Conservation (phyloP, 2,888 invertebrate species). For the Cecidostiba fungosa region DNA sequence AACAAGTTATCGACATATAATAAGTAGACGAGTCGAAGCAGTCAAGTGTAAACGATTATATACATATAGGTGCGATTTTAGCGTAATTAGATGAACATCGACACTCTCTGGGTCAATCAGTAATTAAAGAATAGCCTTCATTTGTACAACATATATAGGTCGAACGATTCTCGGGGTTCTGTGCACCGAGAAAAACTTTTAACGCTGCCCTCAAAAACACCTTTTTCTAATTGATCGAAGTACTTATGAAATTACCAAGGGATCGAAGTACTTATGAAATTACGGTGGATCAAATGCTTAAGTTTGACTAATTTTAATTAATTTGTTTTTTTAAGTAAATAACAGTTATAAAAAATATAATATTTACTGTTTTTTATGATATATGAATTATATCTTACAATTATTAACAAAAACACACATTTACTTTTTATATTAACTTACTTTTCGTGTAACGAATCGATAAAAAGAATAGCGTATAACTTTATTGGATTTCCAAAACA, state of each 20-base stretch:
- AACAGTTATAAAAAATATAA: not conserved
- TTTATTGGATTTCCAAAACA: not conserved
- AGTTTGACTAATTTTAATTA: not conserved
- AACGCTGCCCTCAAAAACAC: not conserved
- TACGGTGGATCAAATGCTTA: conserved; percentile 3
- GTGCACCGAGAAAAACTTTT: conserved; percentile 59
- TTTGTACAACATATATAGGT: conserved; percentile 14
- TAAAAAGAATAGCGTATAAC: not conserved
- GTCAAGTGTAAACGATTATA: conserved; percentile 25
- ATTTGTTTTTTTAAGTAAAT: not conserved
- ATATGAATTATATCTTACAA: not conserved
- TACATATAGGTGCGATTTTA: conserved; percentile 44
- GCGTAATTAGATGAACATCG: conserved; percentile 46
- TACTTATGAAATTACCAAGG: no score
- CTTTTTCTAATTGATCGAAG: not conserved
- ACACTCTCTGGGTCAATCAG: conserved; percentile 41
- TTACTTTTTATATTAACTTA: not conserved
- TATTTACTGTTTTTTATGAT: not conserved
- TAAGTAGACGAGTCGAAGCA: not conserved
- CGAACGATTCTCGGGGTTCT: conserved; percentile 31
- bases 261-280: no score
- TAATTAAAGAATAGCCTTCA: conserved; percentile 27
- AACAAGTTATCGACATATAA: no score
- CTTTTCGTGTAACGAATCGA: not conserved
- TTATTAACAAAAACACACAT: not conserved